phyloP scores from a whole-genome alignment of 2,797 vertebrate species.

The Harpagifer antarcticus region DNA sequence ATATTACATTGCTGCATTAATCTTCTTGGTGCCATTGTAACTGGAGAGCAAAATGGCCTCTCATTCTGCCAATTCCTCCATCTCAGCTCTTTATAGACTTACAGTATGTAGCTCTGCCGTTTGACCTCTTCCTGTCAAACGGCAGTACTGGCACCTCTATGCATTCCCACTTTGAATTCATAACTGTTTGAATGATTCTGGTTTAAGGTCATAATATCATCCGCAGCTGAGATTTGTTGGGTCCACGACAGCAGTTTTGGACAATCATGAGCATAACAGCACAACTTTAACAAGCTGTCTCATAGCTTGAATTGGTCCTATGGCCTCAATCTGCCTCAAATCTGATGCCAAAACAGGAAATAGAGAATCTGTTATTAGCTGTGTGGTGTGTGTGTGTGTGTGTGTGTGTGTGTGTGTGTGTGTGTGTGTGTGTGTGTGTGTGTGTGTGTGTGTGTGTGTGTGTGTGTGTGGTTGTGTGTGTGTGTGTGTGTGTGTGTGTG shows the following conservation, averaged over 20 bases:
- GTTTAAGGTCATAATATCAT: conserved; percentile 26
- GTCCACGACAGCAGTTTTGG: conserved; percentile 25
- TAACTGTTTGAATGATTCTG: conserved; percentile 1
- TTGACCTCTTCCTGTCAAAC: conserved; percentile 26
- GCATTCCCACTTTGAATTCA: conserved; percentile 17
- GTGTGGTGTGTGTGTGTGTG: not conserved
- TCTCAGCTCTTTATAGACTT: conserved; percentile 23
- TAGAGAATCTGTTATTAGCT: not conserved
- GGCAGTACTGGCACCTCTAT: conserved; percentile 21
- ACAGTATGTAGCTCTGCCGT: conserved; percentile 27
- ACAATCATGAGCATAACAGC: conserved; percentile 56
- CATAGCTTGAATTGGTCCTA: conserved; percentile 29
- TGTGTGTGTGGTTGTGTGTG: no score
- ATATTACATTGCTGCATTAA: conserved; percentile 25
- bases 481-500: no score
- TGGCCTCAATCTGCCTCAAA: conserved; percentile 4
- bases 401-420: no score
- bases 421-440: no score
- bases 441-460: not conserved
- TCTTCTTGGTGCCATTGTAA: conserved; percentile 28
- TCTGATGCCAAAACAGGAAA: conserved; percentile 9
- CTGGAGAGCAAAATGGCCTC: conserved; percentile 10
- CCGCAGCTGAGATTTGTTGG: conserved; percentile 24
- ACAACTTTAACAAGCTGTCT: conserved; percentile 55
- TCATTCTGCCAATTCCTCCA: conserved; percentile 24